phyloP scores from a whole-genome alignment of 2,888 invertebrate species.

The Blera fallax region DNA sequence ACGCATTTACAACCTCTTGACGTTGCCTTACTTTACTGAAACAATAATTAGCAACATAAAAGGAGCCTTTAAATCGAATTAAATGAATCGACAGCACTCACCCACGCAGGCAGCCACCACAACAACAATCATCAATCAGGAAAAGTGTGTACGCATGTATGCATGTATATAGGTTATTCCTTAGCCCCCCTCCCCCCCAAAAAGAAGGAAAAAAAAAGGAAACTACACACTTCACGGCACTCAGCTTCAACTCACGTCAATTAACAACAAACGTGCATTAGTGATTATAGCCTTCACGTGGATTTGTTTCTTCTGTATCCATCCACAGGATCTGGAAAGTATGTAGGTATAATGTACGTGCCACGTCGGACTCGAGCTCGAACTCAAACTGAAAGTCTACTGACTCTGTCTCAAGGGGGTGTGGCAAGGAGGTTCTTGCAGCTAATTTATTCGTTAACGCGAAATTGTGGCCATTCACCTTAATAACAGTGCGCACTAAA shows the following conservation, averaged over 20 bases:
- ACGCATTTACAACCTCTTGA: slow-evolving; percentile 18
- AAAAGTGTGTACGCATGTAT: slow-evolving; percentile 59
- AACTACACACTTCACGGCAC: slow-evolving; percentile 40
- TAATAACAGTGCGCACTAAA: slow-evolving; percentile 67
- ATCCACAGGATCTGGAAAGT: background rate
- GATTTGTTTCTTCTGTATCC: slow-evolving; percentile 33
- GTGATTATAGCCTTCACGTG: slow-evolving; percentile 53
- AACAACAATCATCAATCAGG: slow-evolving; percentile 68
- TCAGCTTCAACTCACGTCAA: slow-evolving; percentile 64
- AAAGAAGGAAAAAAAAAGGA: background rate
- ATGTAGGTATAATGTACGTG: too few species aligned
- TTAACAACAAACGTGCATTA: slow-evolving; percentile 59
- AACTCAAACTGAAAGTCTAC: too few species aligned
- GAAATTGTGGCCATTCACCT: slow-evolving; percentile 71
- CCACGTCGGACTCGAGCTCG: background rate
- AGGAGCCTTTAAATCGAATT: slow-evolving; percentile 64
- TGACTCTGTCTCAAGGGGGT: slow-evolving; percentile 12
- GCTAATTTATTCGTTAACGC: slow-evolving; percentile 72
- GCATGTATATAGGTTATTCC: slow-evolving; percentile 39
- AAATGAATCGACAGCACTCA: slow-evolving; percentile 57
- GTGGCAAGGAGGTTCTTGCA: slow-evolving; percentile 51
- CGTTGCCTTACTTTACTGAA: background rate
- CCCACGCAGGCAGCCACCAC: slow-evolving; percentile 11
- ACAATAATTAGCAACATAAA: slow-evolving; percentile 58
- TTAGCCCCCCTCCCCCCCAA: background rate